A percentile compares a stretch with the other conserved stretches of the same genome.
These are phyloP conservation scores for Echinarachnius parma DNA, from an alignment of 53 echinoderm and acorn worm genomes.

Conservation along the genomic window DNA sequence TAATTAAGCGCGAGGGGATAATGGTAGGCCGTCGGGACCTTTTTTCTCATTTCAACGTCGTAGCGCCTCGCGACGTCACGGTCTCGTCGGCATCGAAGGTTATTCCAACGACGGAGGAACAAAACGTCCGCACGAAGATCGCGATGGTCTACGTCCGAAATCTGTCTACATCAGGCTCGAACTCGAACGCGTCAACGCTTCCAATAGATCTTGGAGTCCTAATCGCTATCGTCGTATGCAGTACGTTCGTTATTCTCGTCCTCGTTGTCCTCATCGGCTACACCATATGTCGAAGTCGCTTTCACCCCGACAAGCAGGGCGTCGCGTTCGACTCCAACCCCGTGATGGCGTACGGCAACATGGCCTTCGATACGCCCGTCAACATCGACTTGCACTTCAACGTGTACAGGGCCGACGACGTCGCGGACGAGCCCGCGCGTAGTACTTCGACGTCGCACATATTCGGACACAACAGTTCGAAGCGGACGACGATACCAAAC, in stretches of 20 bases:
- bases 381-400: slow-evolving; percentile 37
- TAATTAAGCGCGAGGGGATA: too few relatives aligned
- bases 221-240: slow-evolving; percentile 17
- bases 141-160: background rate
- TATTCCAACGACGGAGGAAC: too few relatives aligned
- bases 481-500: too few relatives aligned
- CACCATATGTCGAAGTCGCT: slow-evolving; percentile 5
- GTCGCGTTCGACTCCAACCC: slow-evolving; percentile 16
- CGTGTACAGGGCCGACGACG: slow-evolving; percentile 17
- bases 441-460: slow-evolving; percentile 13
- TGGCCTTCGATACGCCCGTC: background rate
- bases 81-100: too few relatives aligned
- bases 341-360: slow-evolving; percentile 26
- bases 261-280: background rate
- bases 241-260: slow-evolving; percentile 1
- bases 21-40: too few relatives aligned
- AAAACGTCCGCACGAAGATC: too few relatives aligned
- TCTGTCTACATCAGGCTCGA: background rate
- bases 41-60: too few relatives aligned
- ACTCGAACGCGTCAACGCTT: background rate
- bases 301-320: background rate
- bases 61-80: too few relatives aligned
- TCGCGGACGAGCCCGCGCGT: background rate
- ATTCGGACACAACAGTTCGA: background rate
- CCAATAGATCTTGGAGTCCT: background rate